These are phyloP conservation scores for Rhinoraja longicauda DNA, from an alignment of 2,797 vertebrate genomes.

Conservation along the genomic window DNA sequence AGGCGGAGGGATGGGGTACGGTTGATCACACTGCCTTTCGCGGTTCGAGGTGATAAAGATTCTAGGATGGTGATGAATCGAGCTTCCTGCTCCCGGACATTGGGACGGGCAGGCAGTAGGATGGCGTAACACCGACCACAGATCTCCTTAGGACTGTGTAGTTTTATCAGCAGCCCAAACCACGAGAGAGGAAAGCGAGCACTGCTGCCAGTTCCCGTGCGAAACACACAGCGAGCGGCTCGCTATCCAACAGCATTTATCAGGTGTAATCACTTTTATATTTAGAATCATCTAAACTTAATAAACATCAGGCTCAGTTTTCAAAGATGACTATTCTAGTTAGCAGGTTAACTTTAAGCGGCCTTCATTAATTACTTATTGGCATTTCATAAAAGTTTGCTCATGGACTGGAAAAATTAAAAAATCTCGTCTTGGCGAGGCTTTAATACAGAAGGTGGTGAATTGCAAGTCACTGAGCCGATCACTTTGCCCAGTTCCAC, in stretches of 20 bases:
- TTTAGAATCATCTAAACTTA: slow-evolving; percentile 17
- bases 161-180: background rate
- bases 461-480: background rate
- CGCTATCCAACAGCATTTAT: background rate
- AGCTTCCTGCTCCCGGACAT: background rate
- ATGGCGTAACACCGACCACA: background rate
- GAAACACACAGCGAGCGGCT: background rate
- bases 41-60: background rate
- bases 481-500: background rate
- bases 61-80: background rate
- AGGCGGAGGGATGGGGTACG: too few species aligned
- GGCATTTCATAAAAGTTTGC: too few species aligned
- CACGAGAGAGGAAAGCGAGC: too few species aligned
- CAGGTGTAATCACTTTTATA: background rate
- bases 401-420: too few species aligned
- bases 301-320: slow-evolving; percentile 22
- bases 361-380: background rate
- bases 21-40: too few species aligned
- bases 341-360: background rate
- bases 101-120: too few species aligned
- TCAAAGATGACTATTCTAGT: background rate
- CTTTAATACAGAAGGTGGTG: background rate
- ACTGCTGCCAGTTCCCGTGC: background rate
- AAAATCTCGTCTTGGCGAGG: background rate
- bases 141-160: background rate